Percentiles rank a stretch among this genome's conserved stretches.
phyloP scores from a whole-genome alignment of 1,140 invertebrate species.

The Caenorhabditis brenneri region DNA sequence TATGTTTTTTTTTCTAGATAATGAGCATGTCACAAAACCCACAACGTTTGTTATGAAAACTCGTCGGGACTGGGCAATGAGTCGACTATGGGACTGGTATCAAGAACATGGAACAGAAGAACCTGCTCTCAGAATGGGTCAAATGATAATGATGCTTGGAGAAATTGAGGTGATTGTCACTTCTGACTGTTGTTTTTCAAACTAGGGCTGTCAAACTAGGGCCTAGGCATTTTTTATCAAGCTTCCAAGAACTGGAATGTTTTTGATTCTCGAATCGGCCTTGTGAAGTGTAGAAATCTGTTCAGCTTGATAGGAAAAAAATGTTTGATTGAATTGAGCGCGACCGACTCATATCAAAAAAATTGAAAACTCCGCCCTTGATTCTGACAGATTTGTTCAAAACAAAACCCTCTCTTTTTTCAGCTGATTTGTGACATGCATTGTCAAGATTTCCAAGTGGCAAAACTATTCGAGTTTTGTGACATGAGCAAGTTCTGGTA shows the following conservation, averaged over 20 bases:
- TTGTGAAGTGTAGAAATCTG: no score
- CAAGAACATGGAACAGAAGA: not conserved
- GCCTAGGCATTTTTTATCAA: no score
- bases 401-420: not conserved
- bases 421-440: constrained; percentile 50
- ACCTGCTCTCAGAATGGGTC: constrained; percentile 44
- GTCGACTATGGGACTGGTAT: constrained; percentile 51
- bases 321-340: no score
- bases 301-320: no score
- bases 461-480: constrained; percentile 53
- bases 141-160: constrained; percentile 47
- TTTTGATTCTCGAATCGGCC: no score
- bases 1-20: not conserved
- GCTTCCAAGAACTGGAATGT: no score
- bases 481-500: constrained; percentile 54
- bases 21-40: constrained; percentile 16
- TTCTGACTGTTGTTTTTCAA: not conserved
- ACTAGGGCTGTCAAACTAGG: no score
- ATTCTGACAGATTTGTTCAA: no score
- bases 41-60: no score
- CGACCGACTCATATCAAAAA: no score
- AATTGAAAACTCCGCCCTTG: no score
- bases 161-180: constrained; percentile 49
- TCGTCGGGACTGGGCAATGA: constrained; percentile 46
- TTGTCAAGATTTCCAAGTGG: constrained; percentile 54